phyloP scores from a whole-genome alignment of 1,140 invertebrate species.

The Diabrotica undecimpunctata region DNA sequence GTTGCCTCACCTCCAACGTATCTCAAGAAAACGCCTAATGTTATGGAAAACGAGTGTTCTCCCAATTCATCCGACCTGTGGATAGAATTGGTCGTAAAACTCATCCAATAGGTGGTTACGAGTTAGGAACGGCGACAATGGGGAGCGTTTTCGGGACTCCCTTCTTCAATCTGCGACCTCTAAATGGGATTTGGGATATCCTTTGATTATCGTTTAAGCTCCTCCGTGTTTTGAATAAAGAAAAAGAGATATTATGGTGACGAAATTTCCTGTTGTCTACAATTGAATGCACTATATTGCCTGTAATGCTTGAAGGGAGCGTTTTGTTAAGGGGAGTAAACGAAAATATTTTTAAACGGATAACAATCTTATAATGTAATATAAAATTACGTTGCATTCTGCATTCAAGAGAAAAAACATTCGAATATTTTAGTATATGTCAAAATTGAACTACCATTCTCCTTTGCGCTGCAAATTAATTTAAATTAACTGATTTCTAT shows the following conservation, averaged over 20 bases:
- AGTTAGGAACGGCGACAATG: constrained; percentile 13
- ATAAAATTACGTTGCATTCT: too few relatives aligned
- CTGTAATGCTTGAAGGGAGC: background rate
- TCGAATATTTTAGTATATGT: too few relatives aligned
- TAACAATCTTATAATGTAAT: too few relatives aligned
- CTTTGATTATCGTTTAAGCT: constrained; percentile 33
- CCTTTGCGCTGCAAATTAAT: too few relatives aligned
- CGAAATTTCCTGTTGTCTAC: background rate
- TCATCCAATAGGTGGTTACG: constrained; percentile 24
- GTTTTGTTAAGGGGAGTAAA: too few relatives aligned
- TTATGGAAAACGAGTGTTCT: constrained; percentile 4
- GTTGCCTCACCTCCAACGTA: background rate
- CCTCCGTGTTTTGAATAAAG: constrained; percentile 27
- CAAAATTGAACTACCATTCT: too few relatives aligned
- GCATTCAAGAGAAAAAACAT: too few relatives aligned
- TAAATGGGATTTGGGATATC: constrained; percentile 35
- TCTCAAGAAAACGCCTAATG: constrained; percentile 5
- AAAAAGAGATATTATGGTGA: constrained; percentile 12
- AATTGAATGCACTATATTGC: background rate
- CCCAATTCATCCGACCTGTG: constrained; percentile 23
- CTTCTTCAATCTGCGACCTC: constrained; percentile 31
- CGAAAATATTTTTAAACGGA: too few relatives aligned
- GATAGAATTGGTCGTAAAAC: constrained; percentile 29
- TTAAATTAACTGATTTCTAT: too few relatives aligned
- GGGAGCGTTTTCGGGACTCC: constrained; percentile 11